Evolutionary conservation across 1,140 invertebrate genomes (phyloP).

Genomic region (Vanessa tameamea): DNA sequence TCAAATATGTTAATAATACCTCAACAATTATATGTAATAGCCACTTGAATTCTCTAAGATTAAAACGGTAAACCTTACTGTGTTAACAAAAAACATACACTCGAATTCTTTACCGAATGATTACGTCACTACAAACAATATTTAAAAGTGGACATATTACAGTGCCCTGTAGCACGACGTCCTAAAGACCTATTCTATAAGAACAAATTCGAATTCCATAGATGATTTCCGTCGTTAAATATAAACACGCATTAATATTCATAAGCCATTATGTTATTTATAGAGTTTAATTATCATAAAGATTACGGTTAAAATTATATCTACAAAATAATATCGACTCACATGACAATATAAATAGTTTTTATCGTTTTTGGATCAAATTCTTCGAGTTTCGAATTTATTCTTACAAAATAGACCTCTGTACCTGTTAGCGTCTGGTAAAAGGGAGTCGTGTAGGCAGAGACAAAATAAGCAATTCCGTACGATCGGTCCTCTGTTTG

Average conservation of each 20-base stretch:
- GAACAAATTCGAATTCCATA: too few relatives aligned
- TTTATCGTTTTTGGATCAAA: neutral
- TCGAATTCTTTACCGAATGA: constrained; percentile 55
- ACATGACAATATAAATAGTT: too few relatives aligned
- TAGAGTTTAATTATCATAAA: too few relatives aligned
- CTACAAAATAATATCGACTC: too few relatives aligned
- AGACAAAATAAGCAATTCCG: constrained; percentile 80
- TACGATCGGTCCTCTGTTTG: constrained; percentile 76
- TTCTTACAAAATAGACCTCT: neutral
- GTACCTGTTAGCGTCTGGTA: constrained; percentile 55
- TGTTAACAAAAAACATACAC: constrained; percentile 54
- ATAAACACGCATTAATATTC: too few relatives aligned
- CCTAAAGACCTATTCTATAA: neutral
- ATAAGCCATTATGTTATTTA: too few relatives aligned
- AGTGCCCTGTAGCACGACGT: constrained; percentile 57
- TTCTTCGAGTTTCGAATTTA: neutral
- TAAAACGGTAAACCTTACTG: constrained; percentile 62
- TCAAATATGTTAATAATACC: too few relatives aligned
- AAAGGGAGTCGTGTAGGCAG: constrained; percentile 70
- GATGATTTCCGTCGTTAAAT: too few relatives aligned
- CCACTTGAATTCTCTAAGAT: constrained; percentile 37
- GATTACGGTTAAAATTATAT: too few relatives aligned
- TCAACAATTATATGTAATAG: neutral
- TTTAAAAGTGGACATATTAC: constrained; percentile 51
- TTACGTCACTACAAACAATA: constrained; percentile 57